Base-by-base conservation (phyloP, 2,113 vertebrate genomes). In the Gavia stellata region DNA sequence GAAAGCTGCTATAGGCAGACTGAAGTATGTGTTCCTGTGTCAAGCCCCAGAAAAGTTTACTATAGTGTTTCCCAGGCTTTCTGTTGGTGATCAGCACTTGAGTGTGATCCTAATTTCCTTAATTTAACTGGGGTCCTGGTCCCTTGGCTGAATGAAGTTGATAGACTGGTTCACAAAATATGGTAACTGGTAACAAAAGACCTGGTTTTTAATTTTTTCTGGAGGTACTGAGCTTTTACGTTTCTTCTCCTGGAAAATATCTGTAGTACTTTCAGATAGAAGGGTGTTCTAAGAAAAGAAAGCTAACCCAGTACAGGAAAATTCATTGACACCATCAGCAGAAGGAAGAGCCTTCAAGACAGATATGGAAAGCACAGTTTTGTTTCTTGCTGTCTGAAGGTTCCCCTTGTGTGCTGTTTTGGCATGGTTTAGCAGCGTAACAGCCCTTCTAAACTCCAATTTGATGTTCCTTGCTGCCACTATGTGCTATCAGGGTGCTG, bases 401-500 rank as follows among this genome's bases (percentile, higher is more conserved):
- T 26, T 42, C 17, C 3, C 7, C 3, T 56, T 61, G 5, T 14
- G 8, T 58, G 11, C 1, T 65, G 17, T 31, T 84, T 58, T 62
- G 25, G 50, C 2, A 12, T 65, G 19, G 2, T 40, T 86, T 61
- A 77, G 17, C 17, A 78, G 26, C 25, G 26, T 31, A 29, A 52
- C 7, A 68, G 47, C 7, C 9, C 9, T 77, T 68, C 47, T 15
- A 44, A 88, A 24, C 1, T 6, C 6, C 6, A 13, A 4, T 80
- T 56, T 53, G 7, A 7, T 36, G 4, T 29, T 78, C 17, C 4
- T 59, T 85, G 36, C 1, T 73, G 25, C 52, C 42, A 26, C 7
- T 17, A 5, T 2, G 3, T 33, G 16, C 9, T 40, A 78, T 34
- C 1, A 1, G 17, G 4, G 1, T 72, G 4, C 5, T 90, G 49